Conservation (phyloP, 2,797 vertebrate species). For the Coranthus polyacanthus region DNA sequence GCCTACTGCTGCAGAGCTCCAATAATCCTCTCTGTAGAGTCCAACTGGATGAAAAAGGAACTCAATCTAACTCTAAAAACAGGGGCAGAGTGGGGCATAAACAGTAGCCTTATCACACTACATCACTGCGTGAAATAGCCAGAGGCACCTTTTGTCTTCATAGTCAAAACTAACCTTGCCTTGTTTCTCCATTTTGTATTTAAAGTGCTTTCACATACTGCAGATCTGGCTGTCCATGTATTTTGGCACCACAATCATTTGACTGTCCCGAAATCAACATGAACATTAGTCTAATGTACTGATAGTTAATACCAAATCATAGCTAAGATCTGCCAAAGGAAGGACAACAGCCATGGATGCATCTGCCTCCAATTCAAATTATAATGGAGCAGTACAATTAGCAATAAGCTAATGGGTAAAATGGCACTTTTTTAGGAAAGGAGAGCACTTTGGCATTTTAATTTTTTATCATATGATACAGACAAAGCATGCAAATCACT, state of each 20-base stretch:
- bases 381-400: slow-evolving; percentile 41
- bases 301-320: slow-evolving; percentile 37
- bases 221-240: slow-evolving; percentile 30
- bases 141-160: slow-evolving; percentile 28
- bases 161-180: slow-evolving; percentile 2
- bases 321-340: slow-evolving; percentile 44
- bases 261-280: slow-evolving; percentile 43
- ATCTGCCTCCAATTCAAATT: slow-evolving; percentile 32
- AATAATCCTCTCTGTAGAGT: slow-evolving; percentile 70
- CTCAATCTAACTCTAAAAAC: slow-evolving; percentile 55
- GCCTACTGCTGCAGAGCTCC: slow-evolving; percentile 63
- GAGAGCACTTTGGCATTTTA: background rate
- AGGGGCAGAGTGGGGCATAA: slow-evolving; percentile 22
- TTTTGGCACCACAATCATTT: slow-evolving; percentile 34
- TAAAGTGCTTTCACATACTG: slow-evolving; percentile 27
- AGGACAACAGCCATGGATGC: slow-evolving; percentile 45
- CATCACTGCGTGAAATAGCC: slow-evolving; percentile 31
- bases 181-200: slow-evolving; percentile 25
- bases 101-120: slow-evolving; percentile 42
- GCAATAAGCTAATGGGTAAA: slow-evolving; percentile 25
- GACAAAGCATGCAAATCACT: background rate
- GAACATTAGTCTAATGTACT: slow-evolving; percentile 30
- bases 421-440: background rate
- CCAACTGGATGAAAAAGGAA: slow-evolving; percentile 66
- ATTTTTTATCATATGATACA: slow-evolving; percentile 26